Base-by-base conservation (phyloP, 2,797 vertebrate species). In the Chaetodon trifasciatus region DNA sequence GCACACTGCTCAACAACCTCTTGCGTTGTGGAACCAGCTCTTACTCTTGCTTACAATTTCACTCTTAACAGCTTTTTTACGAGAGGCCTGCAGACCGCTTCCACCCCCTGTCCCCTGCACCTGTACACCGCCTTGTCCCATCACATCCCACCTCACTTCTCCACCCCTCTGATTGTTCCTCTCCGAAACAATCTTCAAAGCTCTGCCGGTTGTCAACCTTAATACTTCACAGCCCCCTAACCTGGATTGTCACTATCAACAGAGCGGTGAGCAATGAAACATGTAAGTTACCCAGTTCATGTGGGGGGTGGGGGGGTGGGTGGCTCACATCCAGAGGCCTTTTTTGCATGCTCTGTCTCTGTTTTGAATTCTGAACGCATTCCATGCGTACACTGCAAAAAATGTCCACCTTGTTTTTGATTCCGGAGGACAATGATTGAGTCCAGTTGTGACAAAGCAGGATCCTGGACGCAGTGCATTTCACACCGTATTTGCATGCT, bases 301-400 rank as follows among this genome's bases (percentile, higher is more conserved):
- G 83, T 72, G 46, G 58, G 73, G 62, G 62, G 32, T 1, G 28
- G 28, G 28, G 28, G n/a, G n/a, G n/a, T n/a, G n/a, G n/a, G 63
- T 65, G 73, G 71, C 73, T 84, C 73, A 23, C 46, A 42, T 78
- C 66, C 71, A 80, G 71, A 35, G 52, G 73, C 84, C 60, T 50
- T 32, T 32, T 82, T 79, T 73, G 80, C 79, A 52, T 79, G 53
- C 73, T 70, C 56, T 67, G 57, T 72, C 64, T 75, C 75, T 82
- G 70, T 85, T 93, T 92, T 88, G 86, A 86, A 91, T 90, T 90
- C 82, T 79, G 75, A 83, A 72, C 60, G 67, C 73, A 77, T 86
- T 76, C 61, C 37, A 24, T 5, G 0, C 12, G 23, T 28, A 64
- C 77, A 35, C 91, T 93, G 78, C 69, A 92, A 91, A 76, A 91